Conservation (phyloP, 2,797 vertebrate genomes). For the Chaetophractus vellerosus region DNA sequence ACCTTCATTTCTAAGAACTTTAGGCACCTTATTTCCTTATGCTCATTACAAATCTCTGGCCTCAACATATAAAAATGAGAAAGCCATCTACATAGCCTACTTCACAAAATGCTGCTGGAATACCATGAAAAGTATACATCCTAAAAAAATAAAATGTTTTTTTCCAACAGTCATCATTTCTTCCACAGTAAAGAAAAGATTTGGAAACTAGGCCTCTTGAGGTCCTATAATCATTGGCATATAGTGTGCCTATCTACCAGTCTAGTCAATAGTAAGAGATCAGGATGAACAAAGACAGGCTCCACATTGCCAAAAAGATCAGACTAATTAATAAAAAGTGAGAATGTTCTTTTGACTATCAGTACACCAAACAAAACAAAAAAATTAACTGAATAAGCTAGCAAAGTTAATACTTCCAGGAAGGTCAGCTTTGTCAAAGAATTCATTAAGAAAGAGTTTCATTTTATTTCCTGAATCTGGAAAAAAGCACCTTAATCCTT, state of each 20-base stretch:
- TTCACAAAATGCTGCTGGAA: not conserved
- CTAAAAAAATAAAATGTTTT: constrained; percentile 26
- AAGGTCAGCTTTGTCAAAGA: constrained; percentile 46
- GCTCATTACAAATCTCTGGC: not conserved
- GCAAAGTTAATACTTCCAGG: not conserved
- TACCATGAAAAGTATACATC: not conserved
- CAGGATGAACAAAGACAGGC: not conserved
- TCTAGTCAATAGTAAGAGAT: not conserved
- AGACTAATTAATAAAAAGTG: not conserved
- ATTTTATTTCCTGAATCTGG: constrained; percentile 11
- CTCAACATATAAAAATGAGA: not conserved
- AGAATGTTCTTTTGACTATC: not conserved
- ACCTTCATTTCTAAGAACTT: constrained; percentile 24
- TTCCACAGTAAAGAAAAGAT: not conserved
- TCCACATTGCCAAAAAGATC: not conserved
- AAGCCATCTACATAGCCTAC: not conserved
- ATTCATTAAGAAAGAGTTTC: not conserved
- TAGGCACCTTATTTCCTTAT: not conserved
- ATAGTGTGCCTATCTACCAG: not conserved
- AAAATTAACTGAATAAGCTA: not conserved
- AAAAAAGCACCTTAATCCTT: constrained; percentile 8
- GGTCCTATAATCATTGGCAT: not conserved
- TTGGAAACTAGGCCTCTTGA: not conserved
- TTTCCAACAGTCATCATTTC: constrained; percentile 26
- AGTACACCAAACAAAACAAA: not conserved